Base-by-base conservation (phyloP, 2,888 invertebrate species). In the Muschampia plurimacula region DNA sequence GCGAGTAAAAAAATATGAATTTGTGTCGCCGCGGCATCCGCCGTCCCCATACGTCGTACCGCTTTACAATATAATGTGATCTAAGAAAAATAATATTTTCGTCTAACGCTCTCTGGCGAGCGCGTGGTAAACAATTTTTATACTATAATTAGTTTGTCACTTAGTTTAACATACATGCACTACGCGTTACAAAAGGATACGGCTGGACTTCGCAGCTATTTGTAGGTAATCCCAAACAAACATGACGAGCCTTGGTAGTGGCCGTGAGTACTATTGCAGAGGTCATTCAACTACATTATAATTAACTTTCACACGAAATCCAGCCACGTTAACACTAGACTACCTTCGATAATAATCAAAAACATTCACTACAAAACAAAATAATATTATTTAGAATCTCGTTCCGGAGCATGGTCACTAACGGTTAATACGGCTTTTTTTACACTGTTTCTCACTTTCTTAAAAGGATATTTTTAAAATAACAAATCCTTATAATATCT, bases 51-150 rank as follows among this genome's bases (percentile, higher is more conserved):
- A 49, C 78, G 55, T 74, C 89, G 85, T 88, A 90, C 88, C 71
- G 86, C 86, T 90, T 92, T 92, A 93, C 91, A 92, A 94, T 93
- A 94, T 93, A 93, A 89, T 93, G 92, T 92, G 92, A 91, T 93
- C 93, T 94, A 94, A 93, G 93, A 94, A 94, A 94, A 94, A 94
- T 94, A 94, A 93, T 93, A 93, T 94, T 90, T 91, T 91, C 91
- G 92, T 90, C 93, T 93, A 93, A 88, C 89, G 84, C 90, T 89
- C 88, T 81, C 70, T 74, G 82, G 80, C 84, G 86, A 87, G 87
- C 89, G 90, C 83, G 84, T 91, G 89, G 90, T 92, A 92, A 93
- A 92, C 92, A 92, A 93, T 90, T 92, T 90, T 90, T 52, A 92
- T 90, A 89, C 91, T 92, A 93, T 90, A 88, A 89, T 92, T 93